These are phyloP conservation scores for Anolis carolinensis DNA, from an alignment of 2,113 vertebrate genomes.

Conservation along the genomic window DNA sequence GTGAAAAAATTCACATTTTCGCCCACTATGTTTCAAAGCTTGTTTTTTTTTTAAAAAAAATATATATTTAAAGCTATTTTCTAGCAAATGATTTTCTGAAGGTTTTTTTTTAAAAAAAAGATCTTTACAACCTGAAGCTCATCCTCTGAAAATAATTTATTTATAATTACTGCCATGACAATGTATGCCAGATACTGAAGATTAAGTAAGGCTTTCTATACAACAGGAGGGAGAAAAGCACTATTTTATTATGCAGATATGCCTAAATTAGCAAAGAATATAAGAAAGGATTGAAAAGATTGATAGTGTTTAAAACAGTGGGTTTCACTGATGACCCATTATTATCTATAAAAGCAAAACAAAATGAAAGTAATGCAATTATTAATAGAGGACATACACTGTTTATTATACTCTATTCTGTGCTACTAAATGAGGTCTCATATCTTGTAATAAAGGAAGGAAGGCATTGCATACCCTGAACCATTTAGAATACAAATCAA, in stretches of 20 bases:
- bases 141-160: background rate
- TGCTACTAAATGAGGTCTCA: background rate
- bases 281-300: background rate
- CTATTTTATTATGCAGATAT: background rate
- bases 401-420: background rate
- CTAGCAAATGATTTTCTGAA: background rate
- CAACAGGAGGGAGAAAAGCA: too few species aligned
- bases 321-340: background rate
- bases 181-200: background rate
- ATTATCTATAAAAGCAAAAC: background rate
- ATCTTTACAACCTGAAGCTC: background rate
- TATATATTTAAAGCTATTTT: background rate
- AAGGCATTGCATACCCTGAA: background rate
- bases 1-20: slow-evolving; percentile 10
- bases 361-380: background rate
- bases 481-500: background rate
- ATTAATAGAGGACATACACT: background rate
- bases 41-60: background rate
- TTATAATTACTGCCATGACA: background rate
- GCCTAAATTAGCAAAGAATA: background rate
- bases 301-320: background rate
- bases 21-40: background rate
- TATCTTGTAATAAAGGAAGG: background rate
- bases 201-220: background rate
- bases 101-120: background rate